Percentiles rank a stretch among this genome's conserved stretches.
Conservation (phyloP, 2,113 vertebrate genomes). For the Psephotus haematonotus region DNA sequence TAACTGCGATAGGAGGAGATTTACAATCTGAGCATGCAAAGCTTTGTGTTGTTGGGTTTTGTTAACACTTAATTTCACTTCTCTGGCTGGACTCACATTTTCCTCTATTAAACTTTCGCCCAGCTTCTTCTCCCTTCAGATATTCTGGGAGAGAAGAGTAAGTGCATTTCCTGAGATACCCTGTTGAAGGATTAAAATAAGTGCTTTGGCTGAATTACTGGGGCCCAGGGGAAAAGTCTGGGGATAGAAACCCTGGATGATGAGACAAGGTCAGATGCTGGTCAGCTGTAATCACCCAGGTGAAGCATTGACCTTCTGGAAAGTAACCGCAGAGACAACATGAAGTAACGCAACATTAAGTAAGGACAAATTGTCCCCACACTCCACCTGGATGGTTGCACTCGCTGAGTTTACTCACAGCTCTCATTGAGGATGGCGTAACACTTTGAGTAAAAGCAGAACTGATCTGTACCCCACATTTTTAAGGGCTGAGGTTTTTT, state of each 20-base stretch:
- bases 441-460: neutral
- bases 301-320: neutral
- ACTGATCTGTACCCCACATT: neutral
- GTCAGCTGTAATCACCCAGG: neutral
- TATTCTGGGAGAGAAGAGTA: neutral
- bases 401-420: neutral
- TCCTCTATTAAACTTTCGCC: neutral
- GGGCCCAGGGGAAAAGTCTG: neutral
- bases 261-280: neutral
- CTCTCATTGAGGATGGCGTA: neutral
- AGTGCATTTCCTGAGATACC: neutral
- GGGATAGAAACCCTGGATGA: neutral
- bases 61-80: slow-evolving; percentile 10
- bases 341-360: neutral
- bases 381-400: neutral
- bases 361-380: neutral
- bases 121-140: neutral
- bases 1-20: neutral
- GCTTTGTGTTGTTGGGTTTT: neutral
- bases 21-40: neutral
- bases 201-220: neutral
- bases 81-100: neutral
- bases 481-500: neutral
- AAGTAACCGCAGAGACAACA: neutral
- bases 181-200: neutral